These are phyloP conservation scores for Cettia cetti DNA, from an alignment of 2,113 vertebrate species.

Conservation along the genomic window DNA sequence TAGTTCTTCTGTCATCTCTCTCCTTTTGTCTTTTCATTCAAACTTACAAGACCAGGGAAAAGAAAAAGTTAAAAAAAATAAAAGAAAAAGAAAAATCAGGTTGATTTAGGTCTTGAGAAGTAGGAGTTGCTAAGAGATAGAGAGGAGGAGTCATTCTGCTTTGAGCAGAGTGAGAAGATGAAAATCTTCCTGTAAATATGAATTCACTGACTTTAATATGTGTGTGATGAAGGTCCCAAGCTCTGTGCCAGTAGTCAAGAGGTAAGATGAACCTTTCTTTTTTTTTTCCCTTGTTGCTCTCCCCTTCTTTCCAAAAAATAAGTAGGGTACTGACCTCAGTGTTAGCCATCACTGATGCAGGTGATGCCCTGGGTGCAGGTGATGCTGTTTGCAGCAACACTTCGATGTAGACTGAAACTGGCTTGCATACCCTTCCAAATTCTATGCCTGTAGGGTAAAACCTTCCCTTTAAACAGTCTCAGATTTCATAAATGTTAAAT, in stretches of 20 bases:
- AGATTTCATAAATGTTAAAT: neutral
- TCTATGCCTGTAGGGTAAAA: neutral
- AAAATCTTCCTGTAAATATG: neutral
- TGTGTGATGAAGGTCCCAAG: neutral
- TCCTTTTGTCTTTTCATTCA: slow-evolving; percentile 29
- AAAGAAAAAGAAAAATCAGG: neutral
- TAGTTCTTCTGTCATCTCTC: neutral
- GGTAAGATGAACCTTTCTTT: neutral
- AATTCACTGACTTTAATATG: neutral
- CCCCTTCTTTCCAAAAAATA: neutral
- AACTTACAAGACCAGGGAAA: neutral
- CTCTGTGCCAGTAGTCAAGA: neutral
- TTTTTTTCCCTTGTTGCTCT: neutral
- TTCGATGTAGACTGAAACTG: neutral
- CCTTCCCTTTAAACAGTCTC: neutral
- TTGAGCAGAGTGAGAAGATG: neutral
- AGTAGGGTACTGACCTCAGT: neutral
- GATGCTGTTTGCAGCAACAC: neutral
- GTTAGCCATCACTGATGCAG: neutral
- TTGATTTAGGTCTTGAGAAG: neutral
- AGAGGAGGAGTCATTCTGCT: neutral
- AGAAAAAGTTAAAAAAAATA: neutral
- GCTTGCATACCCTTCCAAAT: neutral
- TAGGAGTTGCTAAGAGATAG: neutral
- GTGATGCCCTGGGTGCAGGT: neutral